Percentiles rank a stretch among this genome's conserved stretches.
These are phyloP conservation scores for Dorcus hopei DNA, from an alignment of 2,888 invertebrate species.

Conservation along the genomic window DNA sequence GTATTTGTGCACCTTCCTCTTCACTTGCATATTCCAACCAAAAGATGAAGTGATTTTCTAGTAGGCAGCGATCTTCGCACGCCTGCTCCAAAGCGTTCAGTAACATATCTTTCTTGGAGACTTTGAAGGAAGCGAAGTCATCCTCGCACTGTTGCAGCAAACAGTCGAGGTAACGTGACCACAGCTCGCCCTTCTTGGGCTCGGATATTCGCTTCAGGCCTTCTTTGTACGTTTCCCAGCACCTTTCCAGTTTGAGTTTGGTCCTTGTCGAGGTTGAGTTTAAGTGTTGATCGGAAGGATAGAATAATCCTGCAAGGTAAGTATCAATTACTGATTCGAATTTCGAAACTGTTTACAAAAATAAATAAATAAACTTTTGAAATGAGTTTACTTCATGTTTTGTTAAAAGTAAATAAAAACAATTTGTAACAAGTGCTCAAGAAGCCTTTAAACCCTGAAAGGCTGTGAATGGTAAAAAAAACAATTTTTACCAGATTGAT, in stretches of 20 bases:
- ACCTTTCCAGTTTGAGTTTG: slow-evolving; percentile 26
- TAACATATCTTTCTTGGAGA: slow-evolving; percentile 52
- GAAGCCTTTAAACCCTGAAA: neutral
- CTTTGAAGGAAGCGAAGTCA: slow-evolving; percentile 46
- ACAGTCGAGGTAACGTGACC: slow-evolving; percentile 53
- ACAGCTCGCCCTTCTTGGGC: slow-evolving; percentile 27
- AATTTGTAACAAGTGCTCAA: neutral
- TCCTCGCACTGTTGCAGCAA: slow-evolving; percentile 56
- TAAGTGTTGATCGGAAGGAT: neutral
- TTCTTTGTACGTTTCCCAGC: slow-evolving; percentile 31
- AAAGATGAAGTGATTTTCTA: slow-evolving; percentile 37
- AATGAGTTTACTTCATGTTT: neutral
- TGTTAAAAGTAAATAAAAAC: neutral
- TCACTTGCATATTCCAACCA: slow-evolving; percentile 37
- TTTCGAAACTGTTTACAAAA: no score
- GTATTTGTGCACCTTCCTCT: slow-evolving; percentile 28
- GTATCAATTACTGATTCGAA: no score
- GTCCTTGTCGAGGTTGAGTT: neutral
- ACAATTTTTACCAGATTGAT: no score
- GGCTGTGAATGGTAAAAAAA: no score
- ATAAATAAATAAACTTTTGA: no score
- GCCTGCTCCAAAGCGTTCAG: slow-evolving; percentile 48
- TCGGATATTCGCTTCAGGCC: slow-evolving; percentile 30
- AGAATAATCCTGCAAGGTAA: no score
- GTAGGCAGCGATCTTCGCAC: slow-evolving; percentile 29